Evolutionary conservation across 2,113 vertebrate species (phyloP), one percentile per base, ranked within the genome.

Genomic region (Glareola pratincola): DNA sequence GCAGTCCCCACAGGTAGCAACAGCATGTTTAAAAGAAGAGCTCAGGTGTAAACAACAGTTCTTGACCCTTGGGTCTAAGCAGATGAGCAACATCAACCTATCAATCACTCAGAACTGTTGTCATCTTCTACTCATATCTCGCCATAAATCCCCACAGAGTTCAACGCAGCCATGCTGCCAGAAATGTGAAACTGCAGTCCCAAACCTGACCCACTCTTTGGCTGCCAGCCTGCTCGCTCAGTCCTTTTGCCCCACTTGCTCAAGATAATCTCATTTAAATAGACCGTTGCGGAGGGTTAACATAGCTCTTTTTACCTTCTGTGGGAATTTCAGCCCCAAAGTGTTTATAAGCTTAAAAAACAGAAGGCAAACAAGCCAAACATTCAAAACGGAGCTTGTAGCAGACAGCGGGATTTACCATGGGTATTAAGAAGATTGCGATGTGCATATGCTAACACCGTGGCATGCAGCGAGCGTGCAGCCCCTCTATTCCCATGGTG

Each of bases 331-430:
- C 89, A 76, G 66, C 66, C 80, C 80, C 53, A 39, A 88, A 95
- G 80, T 82, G 47, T 95, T 94, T 82, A 90, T 69, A 82, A 91
- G 94, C 91, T 96, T 95, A 94, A 95, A 89, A 94, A 88, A 32
- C 94, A 97, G 86, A 94, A 89, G 83, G 83, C 76, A 87, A 91
- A 96, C 95, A 94, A 96, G 96, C 32, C 83, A 18, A 93, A 60
- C 73, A 81, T 87, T 92, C 80, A 92, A 53, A 85, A 6, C 69
- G 7, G 88, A 64, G 76, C 92, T 95, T 85, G 86, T 51, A 79
- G 74, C 92, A 94, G 88, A 22, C 94, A 91, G 80, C n/a, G 10
- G 94, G 91, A 91, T 94, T 96, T 96, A 91, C 89, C 90, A 81
- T 51, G 91, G 96, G 68, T 83, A 96, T 95, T 95, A 92, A 90